Percentiles rank a stretch among this genome's conserved stretches.
These are phyloP conservation scores for Typhlomys cinereus DNA, from an alignment of 2,113 vertebrate genomes.

Conservation along the genomic window DNA sequence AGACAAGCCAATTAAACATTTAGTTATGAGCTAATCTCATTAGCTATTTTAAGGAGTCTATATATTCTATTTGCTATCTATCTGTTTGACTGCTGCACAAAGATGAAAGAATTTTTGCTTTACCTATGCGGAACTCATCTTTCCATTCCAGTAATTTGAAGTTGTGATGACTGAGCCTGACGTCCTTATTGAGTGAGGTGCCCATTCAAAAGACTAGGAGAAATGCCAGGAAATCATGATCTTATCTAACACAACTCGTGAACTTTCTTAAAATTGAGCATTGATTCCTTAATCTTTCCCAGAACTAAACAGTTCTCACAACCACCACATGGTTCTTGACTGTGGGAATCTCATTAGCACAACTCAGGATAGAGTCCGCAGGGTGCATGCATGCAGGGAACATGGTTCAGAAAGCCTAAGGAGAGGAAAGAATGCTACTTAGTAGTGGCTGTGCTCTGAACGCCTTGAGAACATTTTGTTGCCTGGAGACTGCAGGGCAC, in stretches of 20 bases:
- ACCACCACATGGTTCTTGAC: background rate
- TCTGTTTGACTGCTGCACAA: background rate
- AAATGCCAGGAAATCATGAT: background rate
- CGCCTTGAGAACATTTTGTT: conserved; percentile 56
- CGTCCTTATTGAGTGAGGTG: background rate
- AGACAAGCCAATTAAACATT: conserved; percentile 5
- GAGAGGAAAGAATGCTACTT: conserved; percentile 44
- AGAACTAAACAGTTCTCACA: background rate
- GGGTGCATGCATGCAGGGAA: background rate
- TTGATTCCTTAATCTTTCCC: background rate
- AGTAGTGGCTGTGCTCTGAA: conserved; percentile 57
- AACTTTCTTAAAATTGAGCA: conserved; percentile 3
- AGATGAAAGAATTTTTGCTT: background rate
- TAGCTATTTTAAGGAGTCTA: background rate
- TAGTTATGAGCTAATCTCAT: background rate
- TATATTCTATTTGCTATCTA: background rate
- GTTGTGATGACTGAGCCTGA: background rate
- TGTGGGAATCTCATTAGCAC: background rate
- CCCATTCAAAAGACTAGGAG: background rate
- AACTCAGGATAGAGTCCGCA: background rate
- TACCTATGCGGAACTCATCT: background rate
- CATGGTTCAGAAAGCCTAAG: conserved; percentile 19
- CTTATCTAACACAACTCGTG: background rate
- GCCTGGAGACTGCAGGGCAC: conserved; percentile 30
- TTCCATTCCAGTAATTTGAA: background rate